Percentiles rank a stretch among this genome's conserved stretches.
Evolutionary conservation across 2,113 vertebrate species (phyloP).

Genomic region (Jaculus jaculus): DNA sequence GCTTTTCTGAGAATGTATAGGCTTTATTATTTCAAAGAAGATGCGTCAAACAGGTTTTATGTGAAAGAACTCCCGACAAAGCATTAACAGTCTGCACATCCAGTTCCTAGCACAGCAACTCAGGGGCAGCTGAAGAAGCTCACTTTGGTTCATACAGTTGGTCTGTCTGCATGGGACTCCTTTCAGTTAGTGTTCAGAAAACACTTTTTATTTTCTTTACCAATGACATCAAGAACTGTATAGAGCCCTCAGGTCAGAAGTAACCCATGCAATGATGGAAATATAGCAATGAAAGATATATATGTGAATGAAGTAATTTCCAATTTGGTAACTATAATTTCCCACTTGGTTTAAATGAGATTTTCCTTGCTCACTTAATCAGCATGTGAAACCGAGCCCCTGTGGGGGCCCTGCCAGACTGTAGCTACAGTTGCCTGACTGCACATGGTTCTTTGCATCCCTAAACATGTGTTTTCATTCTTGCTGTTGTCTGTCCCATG

Average conservation of each 20-base stretch:
- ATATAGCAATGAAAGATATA: constrained; percentile 25
- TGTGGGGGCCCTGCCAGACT: neutral
- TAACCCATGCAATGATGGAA: constrained; percentile 27
- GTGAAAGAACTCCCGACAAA: neutral
- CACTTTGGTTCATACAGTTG: neutral
- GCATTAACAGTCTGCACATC: neutral
- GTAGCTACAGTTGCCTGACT: neutral
- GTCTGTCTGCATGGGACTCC: constrained; percentile 22
- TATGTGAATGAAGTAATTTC: constrained; percentile 59
- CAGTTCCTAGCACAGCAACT: neutral
- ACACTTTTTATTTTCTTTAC: neutral
- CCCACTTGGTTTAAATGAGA: constrained; percentile 66
- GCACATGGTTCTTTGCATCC: neutral
- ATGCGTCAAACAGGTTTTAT: neutral
- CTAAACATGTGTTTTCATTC: neutral
- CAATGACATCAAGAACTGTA: constrained; percentile 64
- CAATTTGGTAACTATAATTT: constrained; percentile 67
- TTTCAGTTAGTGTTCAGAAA: neutral
- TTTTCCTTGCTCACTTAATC: constrained; percentile 48
- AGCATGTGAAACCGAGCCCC: neutral
- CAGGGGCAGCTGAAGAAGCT: neutral
- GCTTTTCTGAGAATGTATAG: neutral
- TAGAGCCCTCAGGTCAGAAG: constrained; percentile 61
- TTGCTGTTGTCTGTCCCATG: neutral
- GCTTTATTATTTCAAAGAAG: neutral